Evolutionary conservation across 2,888 invertebrate genomes (phyloP).

Genomic region (Eristalis pertinax): DNA sequence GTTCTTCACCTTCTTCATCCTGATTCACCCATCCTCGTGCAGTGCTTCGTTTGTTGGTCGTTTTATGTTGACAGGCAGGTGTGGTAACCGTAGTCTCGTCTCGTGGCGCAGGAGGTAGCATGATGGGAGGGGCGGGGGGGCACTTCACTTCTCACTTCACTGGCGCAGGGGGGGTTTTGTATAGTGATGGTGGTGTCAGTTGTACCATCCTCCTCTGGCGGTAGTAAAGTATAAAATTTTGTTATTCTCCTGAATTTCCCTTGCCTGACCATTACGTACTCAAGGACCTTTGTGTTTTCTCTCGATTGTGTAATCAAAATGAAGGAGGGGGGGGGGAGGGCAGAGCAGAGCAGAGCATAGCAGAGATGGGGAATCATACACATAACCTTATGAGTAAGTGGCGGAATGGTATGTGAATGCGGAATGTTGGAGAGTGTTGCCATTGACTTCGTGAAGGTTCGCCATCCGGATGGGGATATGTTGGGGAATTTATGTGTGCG

Average conservation of each 20-base stretch:
- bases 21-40: background rate
- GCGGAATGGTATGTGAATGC: constrained; percentile 1
- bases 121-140: background rate
- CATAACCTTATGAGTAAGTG: background rate
- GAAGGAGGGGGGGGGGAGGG: background rate
- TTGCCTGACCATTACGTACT: constrained; percentile 49
- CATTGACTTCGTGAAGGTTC: background rate
- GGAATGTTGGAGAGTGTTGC: constrained; percentile 25
- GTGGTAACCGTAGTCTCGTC: background rate
- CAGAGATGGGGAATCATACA: background rate
- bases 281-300: constrained; percentile 48
- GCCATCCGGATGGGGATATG: background rate
- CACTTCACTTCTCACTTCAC: background rate
- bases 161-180: background rate
- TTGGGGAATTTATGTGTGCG: background rate
- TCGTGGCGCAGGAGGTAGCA: no score
- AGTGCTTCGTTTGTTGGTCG: background rate
- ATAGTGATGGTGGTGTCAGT: no score
- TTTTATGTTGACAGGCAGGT: constrained; percentile 29
- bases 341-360: no score
- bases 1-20: background rate
- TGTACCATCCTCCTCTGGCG: background rate
- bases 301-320: constrained; percentile 50
- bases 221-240: constrained; percentile 44
- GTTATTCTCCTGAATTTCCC: constrained; percentile 60